Evolutionary conservation across 2,888 invertebrate genomes (phyloP).

Genomic region (Xanthorhoe spadicearia): DNA sequence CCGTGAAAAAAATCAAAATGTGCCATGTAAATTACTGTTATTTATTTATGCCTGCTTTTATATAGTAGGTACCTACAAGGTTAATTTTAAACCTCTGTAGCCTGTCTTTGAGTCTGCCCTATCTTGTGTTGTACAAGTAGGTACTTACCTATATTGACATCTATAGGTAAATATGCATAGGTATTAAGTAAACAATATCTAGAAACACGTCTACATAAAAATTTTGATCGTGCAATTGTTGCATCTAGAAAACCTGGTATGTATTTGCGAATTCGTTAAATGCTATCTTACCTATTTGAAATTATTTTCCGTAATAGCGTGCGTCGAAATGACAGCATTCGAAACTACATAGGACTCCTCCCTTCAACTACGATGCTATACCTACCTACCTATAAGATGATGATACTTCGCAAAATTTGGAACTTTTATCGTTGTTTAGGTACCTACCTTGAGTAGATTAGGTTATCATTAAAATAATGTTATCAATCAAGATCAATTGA

Average conservation of each 20-base stretch:
- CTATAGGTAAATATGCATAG: not conserved
- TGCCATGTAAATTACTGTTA: conserved; percentile 19
- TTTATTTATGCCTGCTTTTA: conserved; percentile 9
- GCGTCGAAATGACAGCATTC: too few species aligned
- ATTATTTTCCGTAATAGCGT: too few species aligned
- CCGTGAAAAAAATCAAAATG: conserved; percentile 30
- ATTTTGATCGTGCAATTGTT: too few species aligned
- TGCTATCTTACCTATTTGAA: too few species aligned
- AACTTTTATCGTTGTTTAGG: not conserved
- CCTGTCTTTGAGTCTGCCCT: too few species aligned
- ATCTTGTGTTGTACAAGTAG: not conserved
- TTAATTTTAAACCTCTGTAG: not conserved
- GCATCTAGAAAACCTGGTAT: too few species aligned
- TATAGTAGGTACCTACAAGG: conserved; percentile 9
- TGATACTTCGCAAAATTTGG: too few species aligned
- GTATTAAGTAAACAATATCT: not conserved
- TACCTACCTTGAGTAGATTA: not conserved
- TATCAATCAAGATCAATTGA: conserved; percentile 1
- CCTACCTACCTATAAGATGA: too few species aligned
- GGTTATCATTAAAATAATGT: not conserved
- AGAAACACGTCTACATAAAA: too few species aligned
- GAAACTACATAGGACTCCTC: too few species aligned
- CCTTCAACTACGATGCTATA: too few species aligned
- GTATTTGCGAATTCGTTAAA: too few species aligned
- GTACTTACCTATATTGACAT: not conserved